Evolutionary conservation across 2,797 vertebrate species (phyloP), one percentile per base, ranked within the genome.

Genomic region (Lateolabrax maculatus): DNA sequence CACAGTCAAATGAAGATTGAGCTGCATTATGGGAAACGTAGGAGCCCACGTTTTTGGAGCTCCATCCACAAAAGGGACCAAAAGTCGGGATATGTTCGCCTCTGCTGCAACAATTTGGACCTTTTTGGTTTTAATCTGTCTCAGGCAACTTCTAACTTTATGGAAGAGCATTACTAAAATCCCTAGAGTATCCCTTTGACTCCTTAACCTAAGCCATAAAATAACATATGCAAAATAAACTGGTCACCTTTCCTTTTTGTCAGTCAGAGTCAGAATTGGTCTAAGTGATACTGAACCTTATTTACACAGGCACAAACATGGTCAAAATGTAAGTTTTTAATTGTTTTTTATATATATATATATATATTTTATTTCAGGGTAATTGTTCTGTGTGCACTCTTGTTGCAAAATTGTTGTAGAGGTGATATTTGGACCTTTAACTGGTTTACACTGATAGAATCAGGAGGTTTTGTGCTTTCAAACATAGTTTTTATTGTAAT

Each of bases 391-490:
- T 52, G 2, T 43, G 21, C 11, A 4, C 18, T 18, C 16, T 11
- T 19, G 23, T 29, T 51, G 8, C 51, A 46, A 25, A 46, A 23
- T 16, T 10, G 18, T 36, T 41, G 36, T 10, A 12, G 27, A 41
- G 34, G 10, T 37, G n/a, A 5, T 15, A 10, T 19, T 21, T 0
- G 3, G n/a, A 10, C 8, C 8, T 25, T 25, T 6, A 27, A 49
- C 18, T 43, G 7, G 23, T 43, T 34, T 21, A 13, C 36, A 15
- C 51, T 27, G 31, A 16, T 7, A 16, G 13, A 46, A 61, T 15
- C 25, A 49, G 49, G 37, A 34, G 27, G 62, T 49, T 57, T 37
- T 57, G 29, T 29, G 63, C 25, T 66, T 77, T 75, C 36, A 63
- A 21, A 58, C n/a, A 7, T 37, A 39, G 46, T 46, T 63, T 49